These are phyloP conservation scores for Coelogynopora nodosa DNA, from an alignment of 2,888 invertebrate species.

Conservation along the genomic window DNA sequence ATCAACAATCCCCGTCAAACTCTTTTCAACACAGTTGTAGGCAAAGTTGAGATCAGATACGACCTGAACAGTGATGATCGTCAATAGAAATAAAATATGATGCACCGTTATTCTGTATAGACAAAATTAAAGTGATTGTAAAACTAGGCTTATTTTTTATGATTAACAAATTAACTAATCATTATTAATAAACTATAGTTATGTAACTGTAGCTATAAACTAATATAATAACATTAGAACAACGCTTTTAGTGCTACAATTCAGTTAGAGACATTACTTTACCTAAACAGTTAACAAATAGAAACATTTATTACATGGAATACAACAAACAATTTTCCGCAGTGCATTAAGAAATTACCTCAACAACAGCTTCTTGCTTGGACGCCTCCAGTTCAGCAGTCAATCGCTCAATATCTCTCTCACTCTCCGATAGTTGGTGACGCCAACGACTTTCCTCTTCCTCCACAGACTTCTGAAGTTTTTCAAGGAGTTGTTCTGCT, in stretches of 20 bases:
- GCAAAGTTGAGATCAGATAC: slow-evolving; percentile 70
- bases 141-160: too few species aligned
- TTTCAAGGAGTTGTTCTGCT: neutral
- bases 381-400: neutral
- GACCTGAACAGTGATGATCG: slow-evolving; percentile 63
- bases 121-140: too few species aligned
- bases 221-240: too few species aligned
- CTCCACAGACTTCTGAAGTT: slow-evolving; percentile 36
- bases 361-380: neutral
- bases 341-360: neutral
- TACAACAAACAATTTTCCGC: too few species aligned
- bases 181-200: too few species aligned
- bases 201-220: too few species aligned
- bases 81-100: neutral
- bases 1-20: slow-evolving; percentile 68
- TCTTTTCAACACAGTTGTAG: slow-evolving; percentile 71
- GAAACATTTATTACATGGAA: too few species aligned
- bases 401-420: neutral
- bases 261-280: too few species aligned
- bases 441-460: slow-evolving; percentile 34
- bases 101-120: too few species aligned
- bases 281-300: too few species aligned
- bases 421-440: neutral
- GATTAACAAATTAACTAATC: too few species aligned
- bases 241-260: too few species aligned